Percentiles rank a stretch among this genome's conserved stretches.
Evolutionary conservation across 2,888 invertebrate species (phyloP).

Genomic region (Caradrina clavipalpis): DNA sequence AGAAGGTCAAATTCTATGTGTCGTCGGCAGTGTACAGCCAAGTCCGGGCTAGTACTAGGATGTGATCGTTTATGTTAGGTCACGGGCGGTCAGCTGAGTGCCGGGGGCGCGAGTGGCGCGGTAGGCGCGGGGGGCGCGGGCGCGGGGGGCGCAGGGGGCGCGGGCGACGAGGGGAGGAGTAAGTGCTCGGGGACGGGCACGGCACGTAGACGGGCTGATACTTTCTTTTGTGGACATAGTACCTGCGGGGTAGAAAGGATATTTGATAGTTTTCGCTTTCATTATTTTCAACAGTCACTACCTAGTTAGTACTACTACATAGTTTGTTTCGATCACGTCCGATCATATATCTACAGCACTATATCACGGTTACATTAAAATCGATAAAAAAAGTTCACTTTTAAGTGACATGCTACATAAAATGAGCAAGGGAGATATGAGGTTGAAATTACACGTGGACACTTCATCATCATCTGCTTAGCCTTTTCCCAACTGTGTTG

Average conservation of each 20-base stretch:
- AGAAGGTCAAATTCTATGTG: neutral
- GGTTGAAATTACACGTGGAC: too few relatives aligned
- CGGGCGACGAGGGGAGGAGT: conserved; percentile 76
- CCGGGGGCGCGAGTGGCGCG: neutral
- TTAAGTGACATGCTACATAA: too few relatives aligned
- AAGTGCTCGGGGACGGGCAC: conserved; percentile 95
- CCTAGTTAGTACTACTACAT: too few relatives aligned
- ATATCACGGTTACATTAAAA: too few relatives aligned
- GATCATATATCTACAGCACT: too few relatives aligned
- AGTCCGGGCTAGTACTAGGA: neutral
- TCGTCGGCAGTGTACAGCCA: conserved; percentile 11
- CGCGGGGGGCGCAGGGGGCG: conserved; percentile 39
- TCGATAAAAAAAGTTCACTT: too few relatives aligned
- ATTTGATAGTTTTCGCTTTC: neutral
- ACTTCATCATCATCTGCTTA: too few relatives aligned
- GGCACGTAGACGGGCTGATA: conserved; percentile 94
- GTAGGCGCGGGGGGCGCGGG: neutral
- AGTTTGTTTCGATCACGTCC: too few relatives aligned
- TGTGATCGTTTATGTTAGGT: neutral
- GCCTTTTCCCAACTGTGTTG: too few relatives aligned
- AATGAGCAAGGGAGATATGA: too few relatives aligned
- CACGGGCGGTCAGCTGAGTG: conserved; percentile 46
- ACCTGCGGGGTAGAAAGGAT: conserved; percentile 64
- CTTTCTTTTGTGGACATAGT: conserved; percentile 93
- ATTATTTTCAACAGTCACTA: too few relatives aligned